phyloP scores from a whole-genome alignment of 2,888 invertebrate genomes.

The Stegana nigrithorax region DNA sequence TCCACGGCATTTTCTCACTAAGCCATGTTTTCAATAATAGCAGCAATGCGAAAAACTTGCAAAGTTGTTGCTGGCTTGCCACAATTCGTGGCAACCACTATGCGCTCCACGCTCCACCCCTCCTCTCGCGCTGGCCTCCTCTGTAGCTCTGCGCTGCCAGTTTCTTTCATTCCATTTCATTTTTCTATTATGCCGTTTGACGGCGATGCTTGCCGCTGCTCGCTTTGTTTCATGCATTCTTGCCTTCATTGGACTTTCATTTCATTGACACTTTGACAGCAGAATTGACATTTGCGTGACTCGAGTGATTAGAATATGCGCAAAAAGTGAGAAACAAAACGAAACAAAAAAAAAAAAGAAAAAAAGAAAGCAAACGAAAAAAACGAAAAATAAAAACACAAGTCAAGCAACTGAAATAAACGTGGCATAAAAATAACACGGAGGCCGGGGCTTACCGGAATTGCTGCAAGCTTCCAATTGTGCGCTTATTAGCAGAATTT shows the following conservation, averaged over 20 bases:
- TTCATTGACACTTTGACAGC: conserved; percentile 60
- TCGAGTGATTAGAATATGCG: conserved; percentile 57
- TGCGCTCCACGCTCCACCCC: not conserved
- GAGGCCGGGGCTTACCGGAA: too few relatives aligned
- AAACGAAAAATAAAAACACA: too few relatives aligned
- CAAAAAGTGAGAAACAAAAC: conserved; percentile 37
- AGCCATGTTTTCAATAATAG: conserved; percentile 55
- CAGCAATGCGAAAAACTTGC: conserved; percentile 31
- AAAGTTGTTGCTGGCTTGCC: conserved; percentile 45
- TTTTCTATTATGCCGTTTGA: not conserved
- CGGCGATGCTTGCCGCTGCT: conserved; percentile 25
- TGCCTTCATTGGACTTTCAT: conserved; percentile 62
- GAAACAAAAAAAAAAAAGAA: not conserved
- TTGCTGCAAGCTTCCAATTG: too few relatives aligned
- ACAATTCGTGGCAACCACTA: conserved; percentile 23
- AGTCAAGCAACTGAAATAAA: too few relatives aligned
- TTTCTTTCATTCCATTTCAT: not conserved
- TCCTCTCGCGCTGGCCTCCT: conserved; percentile 14
- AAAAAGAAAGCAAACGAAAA: not conserved
- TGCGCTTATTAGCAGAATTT: too few relatives aligned
- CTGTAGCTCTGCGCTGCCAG: not conserved
- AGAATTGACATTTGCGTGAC: conserved; percentile 60
- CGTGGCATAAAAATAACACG: too few relatives aligned
- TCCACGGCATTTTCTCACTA: conserved; percentile 47
- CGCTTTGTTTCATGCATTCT: conserved; percentile 48